Percentiles rank a stretch among this genome's conserved stretches.
phyloP scores from a whole-genome alignment of 2,797 vertebrate genomes.

The Liparis tanakae region DNA sequence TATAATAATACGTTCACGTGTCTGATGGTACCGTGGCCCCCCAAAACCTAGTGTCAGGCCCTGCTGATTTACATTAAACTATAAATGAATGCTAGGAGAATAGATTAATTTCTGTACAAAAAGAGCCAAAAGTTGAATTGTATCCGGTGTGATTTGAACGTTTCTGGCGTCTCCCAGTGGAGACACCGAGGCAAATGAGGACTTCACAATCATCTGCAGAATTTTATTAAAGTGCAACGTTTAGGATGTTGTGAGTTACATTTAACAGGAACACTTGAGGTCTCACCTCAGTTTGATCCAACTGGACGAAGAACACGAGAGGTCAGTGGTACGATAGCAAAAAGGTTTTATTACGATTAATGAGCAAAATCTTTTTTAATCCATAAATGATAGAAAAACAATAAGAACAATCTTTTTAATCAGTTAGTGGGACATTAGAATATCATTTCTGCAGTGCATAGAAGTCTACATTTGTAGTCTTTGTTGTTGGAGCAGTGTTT shows the following conservation, averaged over 20 bases:
- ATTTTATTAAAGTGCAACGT: neutral
- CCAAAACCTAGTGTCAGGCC: neutral
- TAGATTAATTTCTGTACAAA: neutral
- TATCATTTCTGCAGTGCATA: constrained; percentile 1
- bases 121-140: neutral
- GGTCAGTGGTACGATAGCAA: constrained; percentile 8
- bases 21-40: too few relatives aligned
- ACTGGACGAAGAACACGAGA: constrained; percentile 3
- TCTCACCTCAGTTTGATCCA: neutral
- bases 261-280: neutral
- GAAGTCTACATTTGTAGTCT: neutral
- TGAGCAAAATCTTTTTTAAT: constrained; percentile 18
- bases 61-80: neutral
- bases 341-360: constrained; percentile 50
- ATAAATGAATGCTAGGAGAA: neutral
- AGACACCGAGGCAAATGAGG: neutral
- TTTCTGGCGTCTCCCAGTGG: constrained; percentile 32
- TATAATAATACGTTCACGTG: neutral
- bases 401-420: constrained; percentile 5
- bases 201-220: neutral
- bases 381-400: constrained; percentile 9
- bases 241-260: neutral
- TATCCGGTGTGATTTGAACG: neutral
- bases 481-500: constrained; percentile 35
- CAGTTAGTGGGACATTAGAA: constrained; percentile 8